Percentiles rank a stretch among this genome's conserved stretches.
Conservation (phyloP, 2,113 vertebrate genomes). For the Seriola dumerili region DNA sequence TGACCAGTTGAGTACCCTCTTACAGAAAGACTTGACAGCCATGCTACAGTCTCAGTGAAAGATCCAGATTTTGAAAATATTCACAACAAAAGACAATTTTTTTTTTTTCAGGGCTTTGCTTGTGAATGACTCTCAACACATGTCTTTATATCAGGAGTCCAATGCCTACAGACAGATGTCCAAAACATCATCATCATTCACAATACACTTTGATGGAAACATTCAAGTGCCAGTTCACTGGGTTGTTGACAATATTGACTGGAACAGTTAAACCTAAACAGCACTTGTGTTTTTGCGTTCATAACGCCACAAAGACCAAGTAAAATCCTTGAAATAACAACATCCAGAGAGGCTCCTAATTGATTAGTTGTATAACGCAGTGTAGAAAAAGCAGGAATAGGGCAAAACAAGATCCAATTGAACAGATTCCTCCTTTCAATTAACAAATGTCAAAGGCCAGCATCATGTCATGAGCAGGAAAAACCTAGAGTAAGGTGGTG, state of each 20-base stretch:
- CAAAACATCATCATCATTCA: conserved; percentile 2
- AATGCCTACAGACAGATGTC: neutral
- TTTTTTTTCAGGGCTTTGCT: conserved; percentile 19
- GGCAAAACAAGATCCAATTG: conserved; percentile 37
- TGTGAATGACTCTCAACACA: conserved; percentile 5
- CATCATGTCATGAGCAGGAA: conserved; percentile 55
- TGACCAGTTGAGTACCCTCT: neutral
- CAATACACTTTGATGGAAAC: neutral
- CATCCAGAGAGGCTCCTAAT: neutral
- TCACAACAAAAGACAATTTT: neutral
- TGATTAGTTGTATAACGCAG: neutral
- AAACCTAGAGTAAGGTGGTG: conserved; percentile 36
- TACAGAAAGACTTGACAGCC: too few species aligned
- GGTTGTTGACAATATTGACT: neutral
- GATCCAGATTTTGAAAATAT: neutral
- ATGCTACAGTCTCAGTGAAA: neutral
- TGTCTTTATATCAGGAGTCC: neutral
- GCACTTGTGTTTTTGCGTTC: neutral
- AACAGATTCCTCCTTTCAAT: conserved; percentile 65
- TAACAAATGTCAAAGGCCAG: conserved; percentile 72
- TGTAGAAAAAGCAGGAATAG: conserved; percentile 34
- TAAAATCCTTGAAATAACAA: neutral
- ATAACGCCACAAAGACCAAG: conserved; percentile 22
- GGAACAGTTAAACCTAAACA: conserved; percentile 10
- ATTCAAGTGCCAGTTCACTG: conserved; percentile 9